Evolutionary conservation across 2,888 invertebrate species (phyloP), one percentile per base, ranked within the genome.

Genomic region (Dichetophora obliterata): DNA sequence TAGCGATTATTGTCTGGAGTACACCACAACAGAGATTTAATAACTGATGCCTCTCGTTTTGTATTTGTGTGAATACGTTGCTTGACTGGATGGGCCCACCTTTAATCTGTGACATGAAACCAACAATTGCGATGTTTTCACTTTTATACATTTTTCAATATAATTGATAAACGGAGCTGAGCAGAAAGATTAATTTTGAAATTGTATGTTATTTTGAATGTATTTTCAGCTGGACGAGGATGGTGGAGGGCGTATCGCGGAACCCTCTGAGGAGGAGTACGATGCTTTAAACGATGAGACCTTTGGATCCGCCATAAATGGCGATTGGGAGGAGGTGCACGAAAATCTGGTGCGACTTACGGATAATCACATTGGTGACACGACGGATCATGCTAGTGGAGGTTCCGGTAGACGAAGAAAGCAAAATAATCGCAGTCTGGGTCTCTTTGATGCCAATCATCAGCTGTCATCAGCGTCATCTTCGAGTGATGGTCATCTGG

Each of bases 231-330:
- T 88, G 84, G 89, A 88, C 68, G 87, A 88, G 83, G 87, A 84
- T 72, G 85, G 84, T 70, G 86, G 87, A 72, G 85, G 87, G 54
- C 92, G 92, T 76, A 93, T 94, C 82, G 93, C 93, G 84, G 92
- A 88, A 79, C 92, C 91, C 61, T 92, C 93, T 4, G 95, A 95
- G 84, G 96, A 95, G 80, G 96, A 96, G 85, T 96, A 96, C 89
- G 96, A 97, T 90, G 96, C 96, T 0, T 92, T 96, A 80, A 97
- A 97, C 84, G 95, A 97, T 89, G 97, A 97, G 90, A 97, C 97
- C 0, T 97, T 97, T 88, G 97, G 97, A 34, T 93, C 93, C 72
- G 94, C 93, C 81, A 93, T 93, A 85, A 91, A 92, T 78, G 93
- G 92, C 19, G 94, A 94, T 85, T 94, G 94, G 94, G 94, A 94